Conservation (phyloP, 2,113 vertebrate species). For the Mugil cephalus region DNA sequence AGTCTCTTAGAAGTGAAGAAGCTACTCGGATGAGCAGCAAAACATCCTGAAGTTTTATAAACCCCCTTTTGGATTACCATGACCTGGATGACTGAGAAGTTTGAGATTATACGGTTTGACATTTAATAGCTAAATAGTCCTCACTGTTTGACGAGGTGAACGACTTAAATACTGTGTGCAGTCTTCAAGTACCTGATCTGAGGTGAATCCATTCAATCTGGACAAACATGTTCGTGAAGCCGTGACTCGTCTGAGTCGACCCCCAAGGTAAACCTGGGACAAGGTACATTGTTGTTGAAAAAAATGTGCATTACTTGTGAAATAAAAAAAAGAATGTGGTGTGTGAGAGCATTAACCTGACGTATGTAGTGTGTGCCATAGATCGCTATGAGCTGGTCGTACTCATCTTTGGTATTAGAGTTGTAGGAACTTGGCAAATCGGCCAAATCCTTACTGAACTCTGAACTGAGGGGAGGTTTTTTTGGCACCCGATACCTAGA, state of each 20-base stretch:
- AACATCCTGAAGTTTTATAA: no score
- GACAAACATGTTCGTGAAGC: conserved; percentile 65
- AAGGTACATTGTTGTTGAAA: neutral
- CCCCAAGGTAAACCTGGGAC: conserved; percentile 64
- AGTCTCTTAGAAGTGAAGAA: no score
- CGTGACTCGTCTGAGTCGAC: conserved; percentile 45
- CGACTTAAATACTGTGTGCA: no score
- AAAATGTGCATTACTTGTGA: neutral
- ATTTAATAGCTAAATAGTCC: no score
- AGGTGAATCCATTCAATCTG: conserved; percentile 45
- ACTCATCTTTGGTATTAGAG: conserved; percentile 8
- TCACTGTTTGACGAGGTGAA: no score
- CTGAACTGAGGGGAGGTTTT: conserved; percentile 27
- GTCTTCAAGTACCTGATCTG: conserved; percentile 33
- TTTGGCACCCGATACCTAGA: conserved; percentile 48
- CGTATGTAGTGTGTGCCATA: conserved; percentile 77
- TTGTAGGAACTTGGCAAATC: conserved; percentile 43
- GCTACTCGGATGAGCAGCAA: no score
- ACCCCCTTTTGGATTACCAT: no score
- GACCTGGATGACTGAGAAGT: no score
- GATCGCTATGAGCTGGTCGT: conserved; percentile 46
- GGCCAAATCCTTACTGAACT: conserved; percentile 43
- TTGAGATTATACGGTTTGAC: no score
- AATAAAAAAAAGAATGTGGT: neutral
- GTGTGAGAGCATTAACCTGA: conserved; percentile 42